Percentiles rank a stretch among this genome's conserved stretches.
Conservation (phyloP, 2,113 vertebrate genomes). For the Tringa solitaria region DNA sequence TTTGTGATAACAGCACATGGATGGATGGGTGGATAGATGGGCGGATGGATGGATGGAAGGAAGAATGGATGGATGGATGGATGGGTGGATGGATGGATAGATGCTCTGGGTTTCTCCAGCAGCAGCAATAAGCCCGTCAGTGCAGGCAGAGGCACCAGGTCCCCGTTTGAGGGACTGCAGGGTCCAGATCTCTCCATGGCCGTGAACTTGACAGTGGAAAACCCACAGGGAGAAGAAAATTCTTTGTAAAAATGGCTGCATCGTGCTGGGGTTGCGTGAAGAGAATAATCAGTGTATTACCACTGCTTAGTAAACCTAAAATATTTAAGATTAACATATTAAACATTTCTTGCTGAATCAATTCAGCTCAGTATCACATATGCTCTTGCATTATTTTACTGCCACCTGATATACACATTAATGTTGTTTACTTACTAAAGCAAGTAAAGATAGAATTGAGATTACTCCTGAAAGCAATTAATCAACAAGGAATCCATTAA, state of each 20-base stretch:
- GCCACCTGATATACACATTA: not conserved
- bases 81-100: not conserved
- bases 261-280: not conserved
- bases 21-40: too few species aligned
- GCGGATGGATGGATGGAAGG: too few species aligned
- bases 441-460: not conserved
- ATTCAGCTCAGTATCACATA: not conserved
- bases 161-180: not conserved
- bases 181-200: rapidly evolving
- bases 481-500: conserved; percentile 3
- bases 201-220: not conserved
- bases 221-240: not conserved
- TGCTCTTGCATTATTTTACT: not conserved
- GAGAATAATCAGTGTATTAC: not conserved
- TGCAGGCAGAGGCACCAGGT: rapidly evolving
- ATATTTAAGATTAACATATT: not conserved
- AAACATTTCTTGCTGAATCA: not conserved
- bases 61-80: not conserved
- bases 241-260: not conserved
- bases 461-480: not conserved
- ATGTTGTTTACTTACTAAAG: not conserved
- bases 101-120: not conserved
- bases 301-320: not conserved
- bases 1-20: not conserved
- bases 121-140: not conserved